A percentile compares a stretch with the other conserved stretches of the same genome.
Conservation (phyloP, 2,888 invertebrate species). For the Pedicia rivosa region DNA sequence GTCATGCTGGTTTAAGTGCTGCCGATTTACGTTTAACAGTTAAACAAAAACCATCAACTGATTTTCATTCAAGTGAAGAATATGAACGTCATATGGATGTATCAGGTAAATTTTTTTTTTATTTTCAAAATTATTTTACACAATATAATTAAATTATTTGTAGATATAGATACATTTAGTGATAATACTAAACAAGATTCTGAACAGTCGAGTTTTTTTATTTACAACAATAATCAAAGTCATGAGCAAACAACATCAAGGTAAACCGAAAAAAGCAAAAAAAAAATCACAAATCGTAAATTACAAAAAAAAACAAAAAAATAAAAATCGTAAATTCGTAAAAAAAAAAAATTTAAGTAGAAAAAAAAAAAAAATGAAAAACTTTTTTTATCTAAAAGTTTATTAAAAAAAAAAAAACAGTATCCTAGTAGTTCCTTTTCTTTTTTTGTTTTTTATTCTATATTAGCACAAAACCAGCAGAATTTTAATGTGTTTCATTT, state of each 20-base stretch:
- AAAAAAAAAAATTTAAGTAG: slow-evolving; percentile 1
- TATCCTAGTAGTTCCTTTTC: too few relatives aligned
- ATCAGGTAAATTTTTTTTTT: slow-evolving; percentile 19
- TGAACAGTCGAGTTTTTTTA: slow-evolving; percentile 6
- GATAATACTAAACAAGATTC: slow-evolving; percentile 5
- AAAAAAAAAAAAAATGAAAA: too few relatives aligned
- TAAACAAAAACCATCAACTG: slow-evolving; percentile 54
- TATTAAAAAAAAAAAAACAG: too few relatives aligned
- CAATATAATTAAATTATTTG: slow-evolving; percentile 1
- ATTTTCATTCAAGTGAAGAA: slow-evolving; percentile 67
- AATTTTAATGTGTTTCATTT: too few relatives aligned
- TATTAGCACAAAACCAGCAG: too few relatives aligned
- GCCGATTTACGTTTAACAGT: slow-evolving; percentile 70
- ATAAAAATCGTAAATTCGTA: background rate
- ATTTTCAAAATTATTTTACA: background rate
- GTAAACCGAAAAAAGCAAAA: background rate
- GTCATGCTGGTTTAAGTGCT: slow-evolving; percentile 65
- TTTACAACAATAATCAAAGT: slow-evolving; percentile 5
- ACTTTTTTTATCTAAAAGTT: too few relatives aligned
- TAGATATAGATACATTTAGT: slow-evolving; percentile 5
- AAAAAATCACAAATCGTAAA: too few relatives aligned
- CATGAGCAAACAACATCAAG: slow-evolving; percentile 5
- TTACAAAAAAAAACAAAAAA: too few relatives aligned
- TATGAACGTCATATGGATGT: slow-evolving; percentile 39
- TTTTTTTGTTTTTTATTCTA: too few relatives aligned